Evolutionary conservation across 2,888 invertebrate species (phyloP).

Genomic region (Arge pagana): DNA sequence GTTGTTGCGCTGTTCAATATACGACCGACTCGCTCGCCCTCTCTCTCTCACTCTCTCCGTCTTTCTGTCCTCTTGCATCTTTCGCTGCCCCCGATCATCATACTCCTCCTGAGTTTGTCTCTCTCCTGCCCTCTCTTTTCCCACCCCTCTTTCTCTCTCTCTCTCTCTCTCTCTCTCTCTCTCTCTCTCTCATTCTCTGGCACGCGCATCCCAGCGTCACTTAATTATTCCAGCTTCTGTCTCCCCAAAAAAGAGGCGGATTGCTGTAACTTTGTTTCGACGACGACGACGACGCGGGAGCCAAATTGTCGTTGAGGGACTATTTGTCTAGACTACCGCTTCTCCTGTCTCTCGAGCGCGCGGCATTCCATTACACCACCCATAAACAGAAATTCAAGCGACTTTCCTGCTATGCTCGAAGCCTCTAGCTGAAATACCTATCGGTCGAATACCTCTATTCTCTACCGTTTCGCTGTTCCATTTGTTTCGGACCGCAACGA

Average conservation of each 20-base stretch:
- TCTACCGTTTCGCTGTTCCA: background rate
- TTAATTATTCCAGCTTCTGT: slow-evolving; percentile 47
- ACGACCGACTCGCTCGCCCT: slow-evolving; percentile 3
- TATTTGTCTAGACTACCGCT: slow-evolving; percentile 40
- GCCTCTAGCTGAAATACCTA: slow-evolving; percentile 1
- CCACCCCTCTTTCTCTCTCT: slow-evolving; percentile 4
- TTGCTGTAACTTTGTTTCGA: slow-evolving; percentile 49
- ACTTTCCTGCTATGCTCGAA: slow-evolving; percentile 6
- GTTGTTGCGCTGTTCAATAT: slow-evolving; percentile 11
- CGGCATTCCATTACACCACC: slow-evolving; percentile 16
- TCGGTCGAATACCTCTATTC: too few relatives aligned
- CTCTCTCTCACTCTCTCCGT: too few relatives aligned
- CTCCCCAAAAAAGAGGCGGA: slow-evolving; percentile 35
- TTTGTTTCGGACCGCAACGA: background rate
- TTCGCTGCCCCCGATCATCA: background rate
- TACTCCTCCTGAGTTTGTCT: background rate
- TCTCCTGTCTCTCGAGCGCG: slow-evolving; percentile 25
- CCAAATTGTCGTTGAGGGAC: slow-evolving; percentile 40
- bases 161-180: background rate
- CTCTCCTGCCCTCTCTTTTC: too few relatives aligned
- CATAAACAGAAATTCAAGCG: slow-evolving; percentile 13
- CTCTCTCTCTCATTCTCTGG: background rate
- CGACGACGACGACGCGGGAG: slow-evolving; percentile 32
- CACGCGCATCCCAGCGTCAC: slow-evolving; percentile 43
- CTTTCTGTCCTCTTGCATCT: slow-evolving; percentile 11